Percentiles rank a stretch among this genome's conserved stretches.
Conservation (phyloP, 2,888 invertebrate species). For the Cephus nigrinus region DNA sequence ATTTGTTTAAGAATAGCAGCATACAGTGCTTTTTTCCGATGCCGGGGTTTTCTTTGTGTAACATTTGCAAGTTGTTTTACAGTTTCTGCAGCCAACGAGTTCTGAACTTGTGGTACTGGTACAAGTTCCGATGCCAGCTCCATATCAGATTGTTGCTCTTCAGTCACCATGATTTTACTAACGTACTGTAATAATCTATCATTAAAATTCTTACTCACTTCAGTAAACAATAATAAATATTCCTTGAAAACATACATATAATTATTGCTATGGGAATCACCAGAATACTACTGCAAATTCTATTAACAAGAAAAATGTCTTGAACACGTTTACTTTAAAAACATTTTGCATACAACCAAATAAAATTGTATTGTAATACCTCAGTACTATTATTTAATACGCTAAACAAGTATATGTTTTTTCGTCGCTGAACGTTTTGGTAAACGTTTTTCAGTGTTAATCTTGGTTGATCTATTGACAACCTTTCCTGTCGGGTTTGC, state of each 20-base stretch:
- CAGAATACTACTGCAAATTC: not conserved
- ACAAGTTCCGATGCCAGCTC: conserved; percentile 58
- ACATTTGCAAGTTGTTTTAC: conserved; percentile 28
- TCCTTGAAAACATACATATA: not conserved
- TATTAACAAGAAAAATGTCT: not conserved
- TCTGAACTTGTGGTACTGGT: conserved; percentile 55
- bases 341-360: not conserved
- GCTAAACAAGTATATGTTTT: not conserved
- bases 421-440: not conserved
- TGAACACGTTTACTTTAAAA: not conserved
- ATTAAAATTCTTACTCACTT: not conserved
- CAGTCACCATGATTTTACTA: conserved; percentile 52
- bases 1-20: conserved; percentile 84
- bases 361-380: not conserved
- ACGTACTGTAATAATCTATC: not conserved
- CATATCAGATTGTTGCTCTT: conserved; percentile 56
- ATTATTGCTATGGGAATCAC: not conserved
- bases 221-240: not conserved
- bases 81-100: conserved; percentile 27
- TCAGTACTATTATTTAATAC: not conserved
- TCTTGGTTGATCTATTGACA: not conserved
- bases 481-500: not conserved
- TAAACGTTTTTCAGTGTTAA: not conserved
- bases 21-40: conserved; percentile 81
- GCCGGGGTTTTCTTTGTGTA: conserved; percentile 70